phyloP scores from a whole-genome alignment of 2,113 vertebrate species.

The Pungitius pungitius region DNA sequence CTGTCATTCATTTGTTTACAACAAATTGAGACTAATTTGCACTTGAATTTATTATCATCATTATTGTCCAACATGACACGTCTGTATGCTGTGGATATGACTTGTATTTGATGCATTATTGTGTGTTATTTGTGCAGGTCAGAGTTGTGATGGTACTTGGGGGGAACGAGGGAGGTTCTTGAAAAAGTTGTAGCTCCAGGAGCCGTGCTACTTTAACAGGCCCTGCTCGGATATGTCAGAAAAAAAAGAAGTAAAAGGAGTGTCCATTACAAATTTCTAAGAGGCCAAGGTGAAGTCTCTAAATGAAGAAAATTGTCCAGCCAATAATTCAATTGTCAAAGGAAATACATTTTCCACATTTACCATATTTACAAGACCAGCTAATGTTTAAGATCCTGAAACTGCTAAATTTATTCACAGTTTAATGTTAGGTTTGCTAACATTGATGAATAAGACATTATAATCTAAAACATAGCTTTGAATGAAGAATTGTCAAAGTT shows the following conservation, averaged over 20 bases:
- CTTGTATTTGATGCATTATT: neutral
- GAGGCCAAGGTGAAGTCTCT: neutral
- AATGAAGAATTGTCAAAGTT: neutral
- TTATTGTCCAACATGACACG: neutral
- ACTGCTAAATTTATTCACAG: neutral
- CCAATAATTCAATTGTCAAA: neutral
- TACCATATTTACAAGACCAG: neutral
- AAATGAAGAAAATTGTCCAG: neutral
- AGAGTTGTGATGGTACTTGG: neutral
- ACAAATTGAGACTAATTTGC: neutral
- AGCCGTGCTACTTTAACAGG: neutral
- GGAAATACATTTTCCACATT: neutral
- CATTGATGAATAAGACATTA: neutral
- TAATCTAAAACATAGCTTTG: neutral
- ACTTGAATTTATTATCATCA: neutral
- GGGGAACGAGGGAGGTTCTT: neutral
- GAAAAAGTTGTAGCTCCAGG: neutral
- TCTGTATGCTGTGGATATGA: neutral
- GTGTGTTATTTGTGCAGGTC: neutral
- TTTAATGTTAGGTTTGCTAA: neutral
- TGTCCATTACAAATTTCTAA: neutral
- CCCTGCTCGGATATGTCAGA: neutral
- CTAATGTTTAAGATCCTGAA: neutral
- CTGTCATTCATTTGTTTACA: neutral
- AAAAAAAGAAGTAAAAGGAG: neutral